A percentile compares a stretch with the other conserved stretches of the same genome.
These are phyloP conservation scores for Lithophane leautieri DNA, from an alignment of 2,888 invertebrate species.

Conservation along the genomic window DNA sequence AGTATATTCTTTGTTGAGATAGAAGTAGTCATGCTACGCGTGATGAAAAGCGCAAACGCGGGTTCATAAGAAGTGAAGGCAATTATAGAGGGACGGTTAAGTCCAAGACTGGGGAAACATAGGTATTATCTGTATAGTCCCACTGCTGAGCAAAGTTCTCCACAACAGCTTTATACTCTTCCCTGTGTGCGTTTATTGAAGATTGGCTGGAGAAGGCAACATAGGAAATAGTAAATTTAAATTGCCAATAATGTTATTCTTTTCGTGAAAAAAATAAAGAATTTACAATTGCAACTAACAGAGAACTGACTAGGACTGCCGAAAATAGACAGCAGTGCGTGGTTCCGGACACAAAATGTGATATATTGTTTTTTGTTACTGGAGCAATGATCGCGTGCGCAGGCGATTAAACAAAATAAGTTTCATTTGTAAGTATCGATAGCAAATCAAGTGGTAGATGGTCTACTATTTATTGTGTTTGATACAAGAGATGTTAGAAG, in stretches of 20 bases:
- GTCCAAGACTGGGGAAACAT: too few species aligned
- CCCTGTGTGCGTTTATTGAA: not conserved
- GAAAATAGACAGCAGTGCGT: slow-evolving; percentile 34
- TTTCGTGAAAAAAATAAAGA: not conserved
- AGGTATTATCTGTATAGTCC: not conserved
- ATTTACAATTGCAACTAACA: not conserved
- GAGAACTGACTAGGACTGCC: slow-evolving; percentile 33
- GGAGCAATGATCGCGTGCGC: slow-evolving; percentile 64
- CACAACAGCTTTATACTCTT: not conserved
- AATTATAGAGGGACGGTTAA: not conserved
- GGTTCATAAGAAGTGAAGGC: not conserved
- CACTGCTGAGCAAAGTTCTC: not conserved
- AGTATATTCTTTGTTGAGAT: not conserved
- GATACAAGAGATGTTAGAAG: not conserved
- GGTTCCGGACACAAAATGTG: slow-evolving; percentile 60
- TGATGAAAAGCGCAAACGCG: not conserved
- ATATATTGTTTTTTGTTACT: slow-evolving; percentile 51
- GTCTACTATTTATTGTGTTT: not conserved
- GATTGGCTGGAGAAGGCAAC: not conserved
- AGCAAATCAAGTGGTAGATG: slow-evolving; percentile 21
- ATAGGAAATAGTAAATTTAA: not conserved
- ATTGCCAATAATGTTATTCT: not conserved
- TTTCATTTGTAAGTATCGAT: slow-evolving; percentile 71
- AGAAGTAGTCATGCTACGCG: not conserved
- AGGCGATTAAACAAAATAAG: slow-evolving; percentile 65